These are phyloP conservation scores for Petrocephalus sullivani DNA, from an alignment of 2,797 vertebrate species.

Conservation along the genomic window DNA sequence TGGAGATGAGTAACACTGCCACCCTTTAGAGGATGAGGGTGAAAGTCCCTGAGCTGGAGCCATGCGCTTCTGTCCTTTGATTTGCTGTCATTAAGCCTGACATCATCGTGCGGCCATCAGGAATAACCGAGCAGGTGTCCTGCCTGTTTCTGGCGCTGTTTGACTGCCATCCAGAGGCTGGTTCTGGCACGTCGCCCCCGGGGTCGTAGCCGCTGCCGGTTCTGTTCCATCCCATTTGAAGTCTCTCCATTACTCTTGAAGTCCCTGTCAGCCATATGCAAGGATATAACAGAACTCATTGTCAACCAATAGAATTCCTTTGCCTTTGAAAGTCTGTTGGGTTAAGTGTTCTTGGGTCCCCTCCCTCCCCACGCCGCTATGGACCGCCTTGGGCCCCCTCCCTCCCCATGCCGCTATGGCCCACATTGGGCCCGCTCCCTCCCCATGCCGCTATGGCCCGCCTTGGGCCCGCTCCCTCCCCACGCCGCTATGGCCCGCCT, in stretches of 20 bases:
- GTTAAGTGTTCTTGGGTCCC: background rate
- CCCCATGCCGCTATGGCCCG: background rate
- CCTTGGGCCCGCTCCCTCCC: background rate
- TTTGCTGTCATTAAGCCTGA: background rate
- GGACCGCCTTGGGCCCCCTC: background rate
- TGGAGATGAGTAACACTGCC: background rate
- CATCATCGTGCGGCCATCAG: background rate
- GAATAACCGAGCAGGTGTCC: background rate
- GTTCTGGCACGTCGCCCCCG: background rate
- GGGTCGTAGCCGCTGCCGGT: no score
- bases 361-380: background rate
- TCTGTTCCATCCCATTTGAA: background rate
- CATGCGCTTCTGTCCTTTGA: background rate
- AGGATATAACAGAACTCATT: background rate
- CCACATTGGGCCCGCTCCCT: no score
- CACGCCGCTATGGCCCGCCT: no score
- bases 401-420: background rate
- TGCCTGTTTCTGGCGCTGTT: background rate
- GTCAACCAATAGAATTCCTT: background rate
- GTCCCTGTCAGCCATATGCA: background rate
- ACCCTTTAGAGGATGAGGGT: background rate
- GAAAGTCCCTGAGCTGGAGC: background rate
- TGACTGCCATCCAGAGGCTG: background rate
- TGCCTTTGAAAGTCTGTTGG: background rate
- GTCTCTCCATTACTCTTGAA: background rate